Base-by-base conservation (phyloP, 2,113 vertebrate genomes). In the Brevimyrus niger region DNA sequence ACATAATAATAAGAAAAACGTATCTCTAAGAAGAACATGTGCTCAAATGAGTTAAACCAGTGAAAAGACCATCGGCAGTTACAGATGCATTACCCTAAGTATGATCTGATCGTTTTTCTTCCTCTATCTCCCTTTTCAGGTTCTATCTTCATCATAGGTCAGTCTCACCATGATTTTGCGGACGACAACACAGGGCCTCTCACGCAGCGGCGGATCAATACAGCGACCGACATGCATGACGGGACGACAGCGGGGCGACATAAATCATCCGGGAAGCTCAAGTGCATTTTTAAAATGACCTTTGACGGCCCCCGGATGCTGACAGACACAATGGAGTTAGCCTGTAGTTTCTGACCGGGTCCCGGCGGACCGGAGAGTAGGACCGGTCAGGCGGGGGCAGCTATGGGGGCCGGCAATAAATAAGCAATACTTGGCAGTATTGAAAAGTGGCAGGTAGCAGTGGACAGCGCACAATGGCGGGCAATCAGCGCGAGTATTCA, bases 401-500 rank as follows among this genome's bases (percentile, higher is more conserved):
- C 73, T 17, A n/a, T n/a, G 44, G 38, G 3, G 38, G 38, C 9
- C 0, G 19, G 1, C 53, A 23, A n/a, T 46, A 46, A 44, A 84
- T 46, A 84, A 84, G 7, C 23, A n/a, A 47, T 23, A n/a, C 38
- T 35, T 35, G 15, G 4, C 5, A 13, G 17, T 47, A 84, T 21
- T 23, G 82, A 84, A 84, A 46, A 84, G 82, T 3, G 38, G 21
- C 44, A 47, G 38, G 42, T 44, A 46, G 42, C 15, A 9, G 15
- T 27, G 42, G 38, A 15, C 31, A 82, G 19, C 17, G 0, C 0
- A 82, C 15, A 23, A 42, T 47, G 89, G 87, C 91, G 90, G 90
- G 93, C 93, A 88, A 46, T 93, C 89, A 91, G 92, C 92, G 91
- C 92, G 92, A 95, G 95, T 95, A 95, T 94, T 93, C 92, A 95